These are phyloP conservation scores for Acronicta psi DNA, from an alignment of 2,888 invertebrate genomes.

Conservation along the genomic window DNA sequence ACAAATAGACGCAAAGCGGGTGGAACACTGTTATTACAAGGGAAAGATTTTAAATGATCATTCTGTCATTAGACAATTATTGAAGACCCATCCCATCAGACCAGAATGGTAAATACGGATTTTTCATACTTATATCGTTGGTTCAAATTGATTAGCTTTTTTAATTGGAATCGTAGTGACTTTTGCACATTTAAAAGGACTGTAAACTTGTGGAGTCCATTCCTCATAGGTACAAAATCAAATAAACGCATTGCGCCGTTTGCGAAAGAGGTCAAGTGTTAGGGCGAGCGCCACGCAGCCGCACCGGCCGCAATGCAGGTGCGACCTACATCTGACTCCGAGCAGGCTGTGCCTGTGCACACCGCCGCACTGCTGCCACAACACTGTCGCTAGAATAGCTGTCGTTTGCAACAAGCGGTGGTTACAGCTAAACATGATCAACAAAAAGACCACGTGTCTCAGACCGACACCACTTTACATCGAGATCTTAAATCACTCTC, in stretches of 20 bases:
- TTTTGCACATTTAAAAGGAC: no score
- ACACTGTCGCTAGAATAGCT: constrained; percentile 1
- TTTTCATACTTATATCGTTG: no score
- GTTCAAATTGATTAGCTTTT: not conserved
- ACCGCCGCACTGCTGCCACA: constrained; percentile 17
- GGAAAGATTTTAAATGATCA: constrained; percentile 15
- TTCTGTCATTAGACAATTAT: not conserved
- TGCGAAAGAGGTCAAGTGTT: constrained; percentile 70
- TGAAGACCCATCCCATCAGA: not conserved
- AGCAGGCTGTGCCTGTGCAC: constrained; percentile 34
- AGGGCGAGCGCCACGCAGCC: constrained; percentile 51
- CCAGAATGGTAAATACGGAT: not conserved
- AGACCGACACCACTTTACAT: no score
- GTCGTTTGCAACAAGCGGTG: constrained; percentile 49
- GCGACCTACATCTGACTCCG: constrained; percentile 76
- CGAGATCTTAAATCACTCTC: no score
- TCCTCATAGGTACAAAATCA: no score
- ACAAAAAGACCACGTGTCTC: constrained; percentile 62
- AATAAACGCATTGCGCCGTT: constrained; percentile 67
- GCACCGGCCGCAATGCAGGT: constrained; percentile 80
- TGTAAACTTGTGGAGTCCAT: no score
- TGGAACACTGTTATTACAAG: constrained; percentile 3
- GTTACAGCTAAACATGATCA: constrained; percentile 32
- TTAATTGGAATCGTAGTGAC: no score
- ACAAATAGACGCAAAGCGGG: constrained; percentile 7